These are phyloP conservation scores for Tiliacea citrago DNA, from an alignment of 2,888 invertebrate species.

Conservation along the genomic window DNA sequence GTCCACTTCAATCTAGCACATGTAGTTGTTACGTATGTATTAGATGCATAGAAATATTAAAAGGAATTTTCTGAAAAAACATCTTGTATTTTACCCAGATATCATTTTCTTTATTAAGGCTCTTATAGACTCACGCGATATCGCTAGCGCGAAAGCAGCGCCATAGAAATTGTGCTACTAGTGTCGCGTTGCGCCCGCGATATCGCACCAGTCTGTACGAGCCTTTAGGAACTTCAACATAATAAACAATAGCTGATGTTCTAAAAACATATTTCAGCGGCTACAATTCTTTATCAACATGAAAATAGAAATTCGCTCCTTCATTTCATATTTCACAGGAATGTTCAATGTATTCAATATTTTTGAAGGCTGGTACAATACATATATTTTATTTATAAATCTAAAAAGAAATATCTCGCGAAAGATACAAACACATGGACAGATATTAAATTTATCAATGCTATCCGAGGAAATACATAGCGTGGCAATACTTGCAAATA, in stretches of 20 bases:
- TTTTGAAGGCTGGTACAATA: conserved; percentile 24
- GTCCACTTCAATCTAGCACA: not conserved
- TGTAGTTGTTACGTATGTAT: not conserved
- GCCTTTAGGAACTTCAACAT: not conserved
- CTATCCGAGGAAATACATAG: conserved; percentile 7
- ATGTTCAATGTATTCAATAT: conserved; percentile 17
- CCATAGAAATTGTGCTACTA: no score
- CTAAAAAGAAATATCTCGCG: conserved; percentile 37
- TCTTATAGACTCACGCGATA: no score
- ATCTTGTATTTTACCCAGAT: not conserved
- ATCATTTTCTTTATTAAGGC: not conserved
- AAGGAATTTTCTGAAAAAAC: not conserved
- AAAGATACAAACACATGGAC: conserved; percentile 36
- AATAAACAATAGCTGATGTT: conserved; percentile 1
- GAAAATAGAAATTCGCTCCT: conserved; percentile 17
- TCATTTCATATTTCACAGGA: conserved; percentile 36
- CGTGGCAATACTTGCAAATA: not conserved
- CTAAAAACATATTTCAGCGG: not conserved
- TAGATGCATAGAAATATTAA: not conserved
- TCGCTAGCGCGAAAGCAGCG: no score
- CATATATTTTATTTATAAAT: conserved; percentile 47
- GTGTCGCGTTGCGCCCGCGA: no score
- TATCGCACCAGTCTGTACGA: no score
- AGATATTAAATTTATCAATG: conserved; percentile 44
- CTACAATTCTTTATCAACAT: not conserved